Evolutionary conservation across 2,888 invertebrate species (phyloP), one percentile per base, ranked within the genome.

Genomic region (Cheilosia soror): DNA sequence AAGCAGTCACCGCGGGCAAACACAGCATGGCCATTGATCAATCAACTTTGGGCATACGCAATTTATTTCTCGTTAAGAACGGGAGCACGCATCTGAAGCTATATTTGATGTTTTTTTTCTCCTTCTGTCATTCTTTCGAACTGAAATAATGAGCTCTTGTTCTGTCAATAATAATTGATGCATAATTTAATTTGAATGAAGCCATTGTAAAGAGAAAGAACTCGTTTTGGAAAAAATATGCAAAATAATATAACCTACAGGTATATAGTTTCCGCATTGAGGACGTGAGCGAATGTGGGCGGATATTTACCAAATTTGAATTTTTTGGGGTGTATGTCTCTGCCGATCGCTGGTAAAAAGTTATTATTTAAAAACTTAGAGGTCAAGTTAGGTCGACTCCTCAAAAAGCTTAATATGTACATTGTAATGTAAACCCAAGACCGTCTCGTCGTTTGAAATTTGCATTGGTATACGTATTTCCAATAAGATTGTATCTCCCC

Each of bases 91-190:
- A 85, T 85, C 81, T 81, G 57, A 80, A 76, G 66, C 60, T 72
- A 57, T 40, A 42, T n/a, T 49, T 63, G 25, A 29, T 51, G 20
- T 60, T 40, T 63, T 58, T n/a, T 37, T 25, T 51, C 4, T 42
- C n/a, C 5, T 55, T 29, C 65, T 79, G 63, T 58, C 31, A 37
- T 65, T 53, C 60, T 27, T 66, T 68, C 71, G 65, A 66, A 72
- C 71, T 81, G 77, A 85, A 85, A 85, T 85, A 85, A 85, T 85
- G 85, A 85, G 85, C 80, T 85, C 85, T 85, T 85, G 81, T 85
- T 85, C 85, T 85, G 85, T 85, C 85, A 81, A 85, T 85, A 85
- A 85, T 85, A 85, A 81, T 85, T 85, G 76, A 85, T 85, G 85
- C 85, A 85, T 85, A 85, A 85, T 85, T 85, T 85, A 85, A 77